A percentile compares a stretch with the other conserved stretches of the same genome.
Conservation (phyloP, 2,113 vertebrate species). For the Etia nguti region DNA sequence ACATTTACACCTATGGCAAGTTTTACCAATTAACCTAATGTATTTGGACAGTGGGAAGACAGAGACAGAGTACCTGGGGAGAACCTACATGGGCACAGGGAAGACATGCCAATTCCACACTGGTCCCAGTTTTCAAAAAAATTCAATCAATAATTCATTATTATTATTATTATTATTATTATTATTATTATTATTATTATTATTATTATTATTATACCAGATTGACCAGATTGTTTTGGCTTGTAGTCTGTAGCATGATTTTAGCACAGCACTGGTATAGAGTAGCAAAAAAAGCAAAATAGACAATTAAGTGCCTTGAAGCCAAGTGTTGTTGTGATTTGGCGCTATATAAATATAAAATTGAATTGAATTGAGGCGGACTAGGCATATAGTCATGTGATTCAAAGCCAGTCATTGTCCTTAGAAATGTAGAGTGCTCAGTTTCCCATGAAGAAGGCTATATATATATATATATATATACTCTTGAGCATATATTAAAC, state of each 20-base stretch:
- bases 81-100: not conserved
- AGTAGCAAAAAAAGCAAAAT: not conserved
- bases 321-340: not conserved
- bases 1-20: not conserved
- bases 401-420: not conserved
- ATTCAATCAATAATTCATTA: not conserved
- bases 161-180: not conserved
- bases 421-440: not conserved
- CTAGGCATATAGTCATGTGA: rapidly evolving
- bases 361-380: not conserved
- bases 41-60: not conserved
- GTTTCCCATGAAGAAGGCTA: not conserved
- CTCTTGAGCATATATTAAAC: not conserved
- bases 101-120: not conserved
- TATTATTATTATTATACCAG: not conserved
- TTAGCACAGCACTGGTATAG: not conserved
- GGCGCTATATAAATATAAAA: not conserved
- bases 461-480: not conserved
- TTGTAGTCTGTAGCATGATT: not conserved
- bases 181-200: not conserved
- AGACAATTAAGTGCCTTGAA: not conserved
- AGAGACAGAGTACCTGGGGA: not conserved
- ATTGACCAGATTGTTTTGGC: not conserved
- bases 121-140: not conserved
- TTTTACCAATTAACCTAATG: not conserved